Evolutionary conservation across 2,888 invertebrate species (phyloP).

Genomic region (Diadegma fenestrale): DNA sequence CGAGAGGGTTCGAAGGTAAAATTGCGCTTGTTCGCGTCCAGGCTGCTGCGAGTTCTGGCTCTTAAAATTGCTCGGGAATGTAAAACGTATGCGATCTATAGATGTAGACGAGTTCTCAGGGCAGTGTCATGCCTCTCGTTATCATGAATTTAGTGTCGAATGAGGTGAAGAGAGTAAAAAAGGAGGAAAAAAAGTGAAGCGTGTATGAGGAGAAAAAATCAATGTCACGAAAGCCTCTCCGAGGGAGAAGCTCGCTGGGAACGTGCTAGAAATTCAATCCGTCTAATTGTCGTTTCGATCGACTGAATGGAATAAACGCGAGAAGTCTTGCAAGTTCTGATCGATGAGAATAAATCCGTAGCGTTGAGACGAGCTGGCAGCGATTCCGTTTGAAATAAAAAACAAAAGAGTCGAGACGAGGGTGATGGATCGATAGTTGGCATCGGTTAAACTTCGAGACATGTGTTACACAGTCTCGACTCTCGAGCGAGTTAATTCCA

Average conservation of each 20-base stretch:
- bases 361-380: neutral
- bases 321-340: conserved; percentile 38
- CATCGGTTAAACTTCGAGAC: conserved; percentile 60
- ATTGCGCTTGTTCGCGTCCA: conserved; percentile 74
- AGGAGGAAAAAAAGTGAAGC: neutral
- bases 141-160: conserved; percentile 64
- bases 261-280: conserved; percentile 25
- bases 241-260: neutral
- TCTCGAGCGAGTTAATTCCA: conserved; percentile 68
- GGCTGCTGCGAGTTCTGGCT: conserved; percentile 51
- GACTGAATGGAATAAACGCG: conserved; percentile 13
- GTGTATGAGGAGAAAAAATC: neutral
- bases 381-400: neutral
- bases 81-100: conserved; percentile 64
- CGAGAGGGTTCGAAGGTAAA: conserved; percentile 72
- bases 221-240: neutral
- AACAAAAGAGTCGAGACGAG: neutral
- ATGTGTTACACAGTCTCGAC: conserved; percentile 65
- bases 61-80: conserved; percentile 73
- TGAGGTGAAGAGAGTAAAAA: conserved; percentile 32
- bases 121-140: conserved; percentile 49
- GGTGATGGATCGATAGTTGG: conserved; percentile 64
- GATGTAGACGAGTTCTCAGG: conserved; percentile 29
- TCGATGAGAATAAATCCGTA: conserved; percentile 53
- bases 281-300: conserved; percentile 38